phyloP scores from a whole-genome alignment of 2,113 vertebrate species.

The Syrrhaptes paradoxus region DNA sequence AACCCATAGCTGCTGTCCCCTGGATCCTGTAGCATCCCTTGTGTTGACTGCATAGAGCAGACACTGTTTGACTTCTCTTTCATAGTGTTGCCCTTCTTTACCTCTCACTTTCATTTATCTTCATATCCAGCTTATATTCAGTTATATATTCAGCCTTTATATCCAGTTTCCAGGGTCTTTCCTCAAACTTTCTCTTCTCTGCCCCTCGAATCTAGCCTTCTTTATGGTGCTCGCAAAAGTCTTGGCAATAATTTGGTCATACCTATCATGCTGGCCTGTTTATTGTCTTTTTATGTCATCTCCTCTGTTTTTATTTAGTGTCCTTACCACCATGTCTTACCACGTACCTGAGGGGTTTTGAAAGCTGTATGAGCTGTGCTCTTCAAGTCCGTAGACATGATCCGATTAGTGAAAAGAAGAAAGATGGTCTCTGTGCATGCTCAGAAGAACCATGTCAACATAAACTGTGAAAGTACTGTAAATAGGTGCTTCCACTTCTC shows the following conservation, averaged over 20 bases:
- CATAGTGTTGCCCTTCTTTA: background rate
- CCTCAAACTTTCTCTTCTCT: background rate
- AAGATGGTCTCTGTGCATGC: background rate
- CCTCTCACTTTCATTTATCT: background rate
- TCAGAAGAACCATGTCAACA: background rate
- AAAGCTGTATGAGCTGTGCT: background rate
- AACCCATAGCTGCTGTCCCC: background rate
- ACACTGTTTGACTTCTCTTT: background rate
- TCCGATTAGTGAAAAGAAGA: constrained; percentile 12
- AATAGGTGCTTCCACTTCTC: background rate
- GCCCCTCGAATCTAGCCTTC: background rate
- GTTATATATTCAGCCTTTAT: background rate
- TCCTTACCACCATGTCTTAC: background rate
- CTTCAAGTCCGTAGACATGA: background rate
- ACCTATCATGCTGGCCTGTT: background rate
- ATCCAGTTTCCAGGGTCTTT: background rate
- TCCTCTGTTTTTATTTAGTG: background rate
- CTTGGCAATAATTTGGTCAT: background rate
- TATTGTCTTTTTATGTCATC: background rate
- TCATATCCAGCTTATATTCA: too few relatives aligned
- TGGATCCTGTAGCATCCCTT: background rate
- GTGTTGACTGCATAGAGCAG: background rate
- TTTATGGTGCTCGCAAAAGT: background rate
- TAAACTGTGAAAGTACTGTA: background rate
- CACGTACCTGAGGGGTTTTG: background rate